Evolutionary conservation across 2,888 invertebrate genomes (phyloP), one percentile per base, ranked within the genome.

Genomic region (Eupithecia exiguata): DNA sequence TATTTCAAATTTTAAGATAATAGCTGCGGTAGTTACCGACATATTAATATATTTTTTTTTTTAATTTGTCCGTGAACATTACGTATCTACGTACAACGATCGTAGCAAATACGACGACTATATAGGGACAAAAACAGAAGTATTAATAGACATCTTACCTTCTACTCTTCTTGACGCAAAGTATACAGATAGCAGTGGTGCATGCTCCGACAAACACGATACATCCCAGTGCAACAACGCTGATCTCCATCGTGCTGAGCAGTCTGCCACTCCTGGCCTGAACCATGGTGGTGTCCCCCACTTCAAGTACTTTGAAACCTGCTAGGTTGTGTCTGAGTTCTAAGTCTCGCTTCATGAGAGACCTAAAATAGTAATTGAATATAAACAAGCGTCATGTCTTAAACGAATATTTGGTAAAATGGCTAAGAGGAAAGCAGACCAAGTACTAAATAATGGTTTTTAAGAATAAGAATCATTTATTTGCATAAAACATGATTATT

Each of bases 181-280:
- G 94, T 79, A 97, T 96, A 84, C 97, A 97, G 14, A 97, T 93
- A 18, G 98, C 97, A 0, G 97, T 97, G 12, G 97, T 95, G 71
- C 97, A 95, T 0, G 98, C 97, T 0, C 97, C 98, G 63, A 97
- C 90, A 86, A 98, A 97, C 70, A 98, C 97, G 69, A 98, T 95
- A 78, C 97, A 97, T 5, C 97, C 97, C 9, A 98, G 94, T 0
- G 97, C 96, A 18, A 98, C 96, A 0, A 97, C 96, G 38, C 97
- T 96, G 68, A 98, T 96, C 91, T 98, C 98, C 83, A 97, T 95
- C 0, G 97, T 96, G 36, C 96, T 97, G 82, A 96, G 89, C 62
- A 88, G 84, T 79, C 84, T 85, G 75, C 87, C 87, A 38, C 88
- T 89, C 5, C 93, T 81, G 77, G 94, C 89, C 83, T 92, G 89